A percentile compares a stretch with the other conserved stretches of the same genome.
Evolutionary conservation across 1,140 invertebrate species (phyloP).

Genomic region (Drosophila insularis): DNA sequence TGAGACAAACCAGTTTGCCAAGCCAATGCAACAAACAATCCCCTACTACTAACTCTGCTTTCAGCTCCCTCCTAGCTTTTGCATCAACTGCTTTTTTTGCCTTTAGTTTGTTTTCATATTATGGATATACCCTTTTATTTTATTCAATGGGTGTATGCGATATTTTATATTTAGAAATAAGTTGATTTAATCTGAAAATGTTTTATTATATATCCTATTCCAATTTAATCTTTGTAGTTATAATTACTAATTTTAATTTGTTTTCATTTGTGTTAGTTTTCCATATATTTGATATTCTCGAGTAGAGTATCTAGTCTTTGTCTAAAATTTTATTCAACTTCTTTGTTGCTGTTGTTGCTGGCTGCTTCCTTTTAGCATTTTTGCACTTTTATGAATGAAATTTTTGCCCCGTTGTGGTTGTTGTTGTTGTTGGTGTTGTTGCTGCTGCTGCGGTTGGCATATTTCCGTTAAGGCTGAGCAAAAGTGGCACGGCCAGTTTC

Average conservation of each 20-base stretch:
- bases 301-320: slow-evolving; percentile 8
- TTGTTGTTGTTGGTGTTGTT: slow-evolving; percentile 43
- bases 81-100: slow-evolving; percentile 1
- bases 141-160: not conserved
- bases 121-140: not conserved
- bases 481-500: slow-evolving; percentile 70
- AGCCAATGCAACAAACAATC: slow-evolving; percentile 28
- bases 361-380: slow-evolving; percentile 77
- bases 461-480: slow-evolving; percentile 75
- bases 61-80: not conserved
- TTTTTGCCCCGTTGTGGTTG: slow-evolving; percentile 34
- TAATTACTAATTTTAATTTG: too few species aligned
- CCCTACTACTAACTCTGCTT: slow-evolving; percentile 21
- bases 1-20: slow-evolving; percentile 12
- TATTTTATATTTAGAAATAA: not conserved
- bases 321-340: slow-evolving; percentile 33
- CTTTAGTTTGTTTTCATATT: slow-evolving; percentile 8
- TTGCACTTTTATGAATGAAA: slow-evolving; percentile 79
- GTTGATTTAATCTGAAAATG: too few species aligned
- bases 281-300: too few species aligned
- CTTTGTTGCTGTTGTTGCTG: slow-evolving; percentile 34
- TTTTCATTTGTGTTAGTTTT: not conserved
- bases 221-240: not conserved
- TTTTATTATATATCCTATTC: not conserved
- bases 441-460: slow-evolving; percentile 59